Evolutionary conservation across 2,113 vertebrate genomes (phyloP).

Genomic region (Hymenochirus boettgeri): DNA sequence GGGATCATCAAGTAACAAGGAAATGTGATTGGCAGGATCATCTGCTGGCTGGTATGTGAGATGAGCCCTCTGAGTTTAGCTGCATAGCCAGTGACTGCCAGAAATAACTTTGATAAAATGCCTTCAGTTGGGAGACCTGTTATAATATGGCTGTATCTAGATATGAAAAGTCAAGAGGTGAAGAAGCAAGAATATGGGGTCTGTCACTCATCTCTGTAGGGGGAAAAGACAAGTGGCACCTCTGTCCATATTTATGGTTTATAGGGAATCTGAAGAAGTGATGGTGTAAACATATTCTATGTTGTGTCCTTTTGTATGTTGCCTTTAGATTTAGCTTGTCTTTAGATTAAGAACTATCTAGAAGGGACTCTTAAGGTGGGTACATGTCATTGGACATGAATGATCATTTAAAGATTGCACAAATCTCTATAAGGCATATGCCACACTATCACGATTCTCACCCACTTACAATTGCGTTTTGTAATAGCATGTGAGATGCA

Average conservation of each 20-base stretch:
- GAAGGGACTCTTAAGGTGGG: no score
- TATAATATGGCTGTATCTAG: neutral
- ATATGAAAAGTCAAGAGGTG: constrained; percentile 8
- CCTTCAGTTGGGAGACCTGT: constrained; percentile 2
- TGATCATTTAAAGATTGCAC: no score
- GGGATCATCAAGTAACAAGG: neutral
- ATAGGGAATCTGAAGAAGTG: no score
- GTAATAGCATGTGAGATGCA: no score
- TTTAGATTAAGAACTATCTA: no score
- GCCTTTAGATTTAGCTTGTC: no score
- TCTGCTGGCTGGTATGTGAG: constrained; percentile 5
- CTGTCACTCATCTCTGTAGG: neutral
- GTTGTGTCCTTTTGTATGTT: no score
- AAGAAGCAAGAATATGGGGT: constrained; percentile 5
- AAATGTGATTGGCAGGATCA: constrained; percentile 25
- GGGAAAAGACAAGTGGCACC: neutral
- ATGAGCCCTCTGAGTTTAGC: constrained; percentile 7
- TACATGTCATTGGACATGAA: no score
- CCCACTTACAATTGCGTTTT: no score
- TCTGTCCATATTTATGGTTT: neutral
- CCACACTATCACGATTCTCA: no score
- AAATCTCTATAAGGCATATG: no score
- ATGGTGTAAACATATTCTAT: no score
- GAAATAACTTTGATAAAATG: constrained; percentile 32
- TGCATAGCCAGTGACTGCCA: constrained; percentile 23